Percentiles rank a stretch among this genome's conserved stretches.
phyloP scores from a whole-genome alignment of 2,113 vertebrate genomes.

The Phasianus colchicus region DNA sequence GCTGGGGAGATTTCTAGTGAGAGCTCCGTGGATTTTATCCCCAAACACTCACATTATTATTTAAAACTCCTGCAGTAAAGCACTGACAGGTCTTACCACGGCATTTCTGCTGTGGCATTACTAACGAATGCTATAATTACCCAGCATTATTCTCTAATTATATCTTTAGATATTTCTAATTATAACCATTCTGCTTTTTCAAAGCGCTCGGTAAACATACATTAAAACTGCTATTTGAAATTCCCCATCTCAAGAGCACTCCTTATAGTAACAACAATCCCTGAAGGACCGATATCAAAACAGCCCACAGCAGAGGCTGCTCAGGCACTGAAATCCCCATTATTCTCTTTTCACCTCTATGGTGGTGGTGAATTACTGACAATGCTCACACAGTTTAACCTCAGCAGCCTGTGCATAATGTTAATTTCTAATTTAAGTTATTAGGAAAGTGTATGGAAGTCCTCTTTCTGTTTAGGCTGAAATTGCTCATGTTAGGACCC shows the following conservation, averaged over 20 bases:
- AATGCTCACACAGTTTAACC: rapidly evolving
- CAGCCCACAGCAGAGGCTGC: not conserved
- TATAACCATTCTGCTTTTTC: not conserved
- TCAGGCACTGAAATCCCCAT: not conserved
- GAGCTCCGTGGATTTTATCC: not conserved
- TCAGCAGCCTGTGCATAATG: not conserved
- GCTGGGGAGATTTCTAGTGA: not conserved
- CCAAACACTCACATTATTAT: not conserved
- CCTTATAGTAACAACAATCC: not conserved
- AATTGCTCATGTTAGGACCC: not conserved
- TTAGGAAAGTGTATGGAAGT: not conserved
- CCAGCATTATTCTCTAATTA: not conserved
- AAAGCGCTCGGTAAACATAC: not conserved
- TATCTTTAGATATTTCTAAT: not conserved
- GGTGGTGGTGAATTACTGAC: not conserved
- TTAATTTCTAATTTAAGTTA: not conserved
- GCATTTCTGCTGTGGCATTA: not conserved
- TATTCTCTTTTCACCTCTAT: not conserved
- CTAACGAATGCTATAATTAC: not conserved
- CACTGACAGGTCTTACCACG: not conserved
- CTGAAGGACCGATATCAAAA: not conserved
- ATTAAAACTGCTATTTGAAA: not conserved
- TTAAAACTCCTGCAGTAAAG: not conserved
- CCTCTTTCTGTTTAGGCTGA: not conserved
- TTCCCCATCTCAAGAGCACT: not conserved